Evolutionary conservation across 2,113 vertebrate species (phyloP).

Genomic region (Rhinichthys klamathensis): DNA sequence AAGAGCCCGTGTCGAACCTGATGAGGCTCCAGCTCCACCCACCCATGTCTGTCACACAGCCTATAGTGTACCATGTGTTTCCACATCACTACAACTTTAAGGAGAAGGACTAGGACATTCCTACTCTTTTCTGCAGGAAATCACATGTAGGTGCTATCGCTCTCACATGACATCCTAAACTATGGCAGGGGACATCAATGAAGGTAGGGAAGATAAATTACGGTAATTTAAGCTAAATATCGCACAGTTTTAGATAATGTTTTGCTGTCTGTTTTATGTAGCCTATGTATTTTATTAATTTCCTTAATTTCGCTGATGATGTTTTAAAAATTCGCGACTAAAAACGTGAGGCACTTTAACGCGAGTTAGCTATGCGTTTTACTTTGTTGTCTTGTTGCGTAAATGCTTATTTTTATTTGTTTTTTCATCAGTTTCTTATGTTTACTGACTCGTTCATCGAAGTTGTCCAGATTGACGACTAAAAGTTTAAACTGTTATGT

Average conservation of each 20-base stretch:
- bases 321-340: too few species aligned
- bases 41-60: conserved; percentile 26
- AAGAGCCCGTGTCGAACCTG: background rate
- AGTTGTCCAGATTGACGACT: background rate
- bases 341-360: background rate
- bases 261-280: background rate
- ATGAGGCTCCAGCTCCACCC: conserved; percentile 50
- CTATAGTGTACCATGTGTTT: conserved; percentile 22
- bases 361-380: background rate
- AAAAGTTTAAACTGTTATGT: background rate
- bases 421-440: conserved; percentile 31
- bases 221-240: background rate
- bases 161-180: conserved; percentile 80
- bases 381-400: background rate
- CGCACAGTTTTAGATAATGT: background rate
- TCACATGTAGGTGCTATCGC: conserved; percentile 79
- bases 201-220: conserved; percentile 71
- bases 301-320: background rate
- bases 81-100: conserved; percentile 73
- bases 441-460: background rate
- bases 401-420: background rate
- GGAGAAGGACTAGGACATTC: conserved; percentile 62
- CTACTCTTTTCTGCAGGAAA: conserved; percentile 73
- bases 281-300: background rate
- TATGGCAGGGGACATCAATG: conserved; percentile 80